Percentiles rank a stretch among this genome's conserved stretches.
These are phyloP conservation scores for Cyclophora punctaria DNA, from an alignment of 2,888 invertebrate genomes.

Conservation along the genomic window DNA sequence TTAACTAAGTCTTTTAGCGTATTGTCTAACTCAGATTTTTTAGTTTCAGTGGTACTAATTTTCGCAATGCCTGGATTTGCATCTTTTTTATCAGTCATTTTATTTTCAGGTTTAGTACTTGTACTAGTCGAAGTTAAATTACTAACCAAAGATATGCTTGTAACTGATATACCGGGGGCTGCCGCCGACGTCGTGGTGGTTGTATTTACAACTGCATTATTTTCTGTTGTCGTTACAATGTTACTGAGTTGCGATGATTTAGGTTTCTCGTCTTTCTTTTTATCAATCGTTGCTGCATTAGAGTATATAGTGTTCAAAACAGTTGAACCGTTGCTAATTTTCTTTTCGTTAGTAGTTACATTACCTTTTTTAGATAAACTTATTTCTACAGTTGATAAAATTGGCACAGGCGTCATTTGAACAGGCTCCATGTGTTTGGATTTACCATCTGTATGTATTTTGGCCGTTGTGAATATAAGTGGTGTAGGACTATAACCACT, in stretches of 20 bases:
- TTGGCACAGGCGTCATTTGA: slow-evolving; percentile 55
- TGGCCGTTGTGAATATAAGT: slow-evolving; percentile 66
- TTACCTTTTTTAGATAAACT: slow-evolving; percentile 32
- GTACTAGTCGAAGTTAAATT: slow-evolving; percentile 1
- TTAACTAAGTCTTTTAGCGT: too few relatives aligned
- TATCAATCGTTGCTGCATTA: slow-evolving; percentile 4
- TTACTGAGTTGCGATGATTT: background rate
- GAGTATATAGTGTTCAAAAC: slow-evolving; percentile 17
- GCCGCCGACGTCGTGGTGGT: too few relatives aligned
- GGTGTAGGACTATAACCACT: slow-evolving; percentile 41
- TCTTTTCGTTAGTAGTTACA: slow-evolving; percentile 19
- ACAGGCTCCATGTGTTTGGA: slow-evolving; percentile 53
- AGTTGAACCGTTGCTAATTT: slow-evolving; percentile 18
- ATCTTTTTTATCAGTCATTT: too few relatives aligned
- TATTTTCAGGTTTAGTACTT: too few relatives aligned
- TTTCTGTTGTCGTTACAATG: background rate
- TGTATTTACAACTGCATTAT: background rate
- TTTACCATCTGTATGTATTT: slow-evolving; percentile 58
- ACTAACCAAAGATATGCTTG: background rate
- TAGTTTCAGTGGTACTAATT: too few relatives aligned
- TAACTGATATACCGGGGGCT: background rate
- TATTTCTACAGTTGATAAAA: slow-evolving; percentile 55
- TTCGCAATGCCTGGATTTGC: too few relatives aligned
- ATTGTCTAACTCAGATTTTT: too few relatives aligned
- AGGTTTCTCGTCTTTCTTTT: slow-evolving; percentile 13